A percentile compares a stretch with the other conserved stretches of the same genome.
Evolutionary conservation across 2,888 invertebrate species (phyloP).

Genomic region (Hypolimnas misippus): DNA sequence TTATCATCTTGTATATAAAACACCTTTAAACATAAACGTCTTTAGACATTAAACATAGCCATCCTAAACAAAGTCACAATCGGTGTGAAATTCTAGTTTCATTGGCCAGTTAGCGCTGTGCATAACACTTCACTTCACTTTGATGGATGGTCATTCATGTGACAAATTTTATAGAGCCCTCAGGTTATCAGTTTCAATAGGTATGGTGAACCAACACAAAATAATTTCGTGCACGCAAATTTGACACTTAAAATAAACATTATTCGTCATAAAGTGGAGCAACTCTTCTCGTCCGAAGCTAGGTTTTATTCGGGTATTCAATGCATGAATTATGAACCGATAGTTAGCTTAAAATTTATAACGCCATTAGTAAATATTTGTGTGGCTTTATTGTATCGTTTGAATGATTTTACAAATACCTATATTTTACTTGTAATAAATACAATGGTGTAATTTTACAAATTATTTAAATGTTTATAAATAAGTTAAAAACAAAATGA

Average conservation of each 20-base stretch:
- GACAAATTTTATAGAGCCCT: constrained; percentile 57
- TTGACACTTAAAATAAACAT: constrained; percentile 23
- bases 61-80: constrained; percentile 22
- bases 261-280: constrained; percentile 23
- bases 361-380: constrained; percentile 45
- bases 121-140: constrained; percentile 52
- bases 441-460: neutral
- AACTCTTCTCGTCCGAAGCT: constrained; percentile 9
- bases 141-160: constrained; percentile 56
- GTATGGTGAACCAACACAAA: constrained; percentile 35
- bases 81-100: constrained; percentile 31
- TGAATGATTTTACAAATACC: constrained; percentile 17
- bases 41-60: neutral
- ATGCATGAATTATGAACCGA: constrained; percentile 42
- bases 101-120: constrained; percentile 43
- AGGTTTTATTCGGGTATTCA: constrained; percentile 18
- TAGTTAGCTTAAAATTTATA: constrained; percentile 45
- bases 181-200: constrained; percentile 51
- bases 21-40: too few relatives aligned
- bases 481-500: neutral
- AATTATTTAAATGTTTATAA: neutral
- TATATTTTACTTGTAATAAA: neutral
- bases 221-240: constrained; percentile 29
- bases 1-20: too few relatives aligned
- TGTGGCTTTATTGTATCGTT: constrained; percentile 25